Evolutionary conservation across 2,797 vertebrate species (phyloP).

Genomic region (Synaphobranchus kaupii): DNA sequence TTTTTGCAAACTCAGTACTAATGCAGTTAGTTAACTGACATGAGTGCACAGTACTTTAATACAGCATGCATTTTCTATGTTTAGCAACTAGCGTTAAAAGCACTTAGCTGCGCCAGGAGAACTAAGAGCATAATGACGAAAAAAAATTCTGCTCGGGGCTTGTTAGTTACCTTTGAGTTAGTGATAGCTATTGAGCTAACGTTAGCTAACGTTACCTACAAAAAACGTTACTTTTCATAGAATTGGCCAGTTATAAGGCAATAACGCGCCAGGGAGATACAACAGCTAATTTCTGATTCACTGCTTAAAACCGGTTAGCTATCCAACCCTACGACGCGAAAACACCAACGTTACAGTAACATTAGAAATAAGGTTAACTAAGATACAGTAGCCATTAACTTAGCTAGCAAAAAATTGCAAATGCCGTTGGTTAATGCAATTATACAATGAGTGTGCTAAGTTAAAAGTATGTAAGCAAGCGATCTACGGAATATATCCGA

Average conservation of each 20-base stretch:
- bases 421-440: not conserved
- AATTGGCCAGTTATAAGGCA: not conserved
- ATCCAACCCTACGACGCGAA: not conserved
- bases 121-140: not conserved
- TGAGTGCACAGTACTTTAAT: not conserved
- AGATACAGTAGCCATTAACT: not conserved
- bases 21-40: too few species aligned
- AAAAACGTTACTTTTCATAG: not conserved
- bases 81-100: not conserved
- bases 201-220: not conserved
- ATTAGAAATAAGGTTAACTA: not conserved
- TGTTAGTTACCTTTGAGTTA: not conserved
- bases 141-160: not conserved
- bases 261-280: not conserved
- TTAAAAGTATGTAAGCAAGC: not conserved
- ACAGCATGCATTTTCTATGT: not conserved
- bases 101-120: not conserved
- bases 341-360: not conserved
- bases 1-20: not conserved
- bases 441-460: not conserved
- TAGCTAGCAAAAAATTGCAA: not conserved
- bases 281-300: not conserved
- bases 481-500: not conserved
- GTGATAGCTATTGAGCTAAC: not conserved
- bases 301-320: not conserved